A percentile compares a stretch with the other conserved stretches of the same genome.
Evolutionary conservation across 2,797 vertebrate genomes (phyloP).

Genomic region (Masticophis lateralis): DNA sequence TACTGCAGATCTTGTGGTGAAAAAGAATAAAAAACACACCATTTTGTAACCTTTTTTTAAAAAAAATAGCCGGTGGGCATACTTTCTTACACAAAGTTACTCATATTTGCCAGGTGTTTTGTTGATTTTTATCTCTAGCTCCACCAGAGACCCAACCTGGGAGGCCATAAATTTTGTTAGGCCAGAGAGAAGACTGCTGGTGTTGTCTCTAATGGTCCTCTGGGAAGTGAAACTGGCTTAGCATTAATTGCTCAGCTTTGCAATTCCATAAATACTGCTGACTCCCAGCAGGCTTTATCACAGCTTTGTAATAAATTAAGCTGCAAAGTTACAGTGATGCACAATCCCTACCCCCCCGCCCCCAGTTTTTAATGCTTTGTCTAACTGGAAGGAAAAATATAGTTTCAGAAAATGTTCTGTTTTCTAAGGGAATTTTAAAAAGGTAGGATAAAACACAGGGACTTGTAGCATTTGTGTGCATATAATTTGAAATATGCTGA

Average conservation of each 20-base stretch:
- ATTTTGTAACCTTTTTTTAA: constrained; percentile 43
- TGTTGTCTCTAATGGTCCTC: constrained; percentile 66
- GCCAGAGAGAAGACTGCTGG: constrained; percentile 57
- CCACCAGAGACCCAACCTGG: constrained; percentile 46
- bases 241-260: constrained; percentile 60
- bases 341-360: not conserved
- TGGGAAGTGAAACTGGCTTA: constrained; percentile 55
- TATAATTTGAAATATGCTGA: not conserved
- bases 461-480: not conserved
- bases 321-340: constrained; percentile 55
- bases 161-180: constrained; percentile 65
- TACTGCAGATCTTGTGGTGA: constrained; percentile 27
- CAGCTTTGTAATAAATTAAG: constrained; percentile 58
- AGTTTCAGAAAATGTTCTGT: constrained; percentile 41
- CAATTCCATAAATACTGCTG: constrained; percentile 55
- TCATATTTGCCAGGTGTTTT: constrained; percentile 61
- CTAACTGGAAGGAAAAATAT: constrained; percentile 53
- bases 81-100: constrained; percentile 52
- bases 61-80: constrained; percentile 43
- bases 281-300: constrained; percentile 17
- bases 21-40: constrained; percentile 15
- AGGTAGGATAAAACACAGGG: not conserved
- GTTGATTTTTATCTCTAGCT: constrained; percentile 67
- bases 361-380: constrained; percentile 32
- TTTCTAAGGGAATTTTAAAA: not conserved